Base-by-base conservation (phyloP, 1,140 invertebrate species). In the Aphis craccivora region DNA sequence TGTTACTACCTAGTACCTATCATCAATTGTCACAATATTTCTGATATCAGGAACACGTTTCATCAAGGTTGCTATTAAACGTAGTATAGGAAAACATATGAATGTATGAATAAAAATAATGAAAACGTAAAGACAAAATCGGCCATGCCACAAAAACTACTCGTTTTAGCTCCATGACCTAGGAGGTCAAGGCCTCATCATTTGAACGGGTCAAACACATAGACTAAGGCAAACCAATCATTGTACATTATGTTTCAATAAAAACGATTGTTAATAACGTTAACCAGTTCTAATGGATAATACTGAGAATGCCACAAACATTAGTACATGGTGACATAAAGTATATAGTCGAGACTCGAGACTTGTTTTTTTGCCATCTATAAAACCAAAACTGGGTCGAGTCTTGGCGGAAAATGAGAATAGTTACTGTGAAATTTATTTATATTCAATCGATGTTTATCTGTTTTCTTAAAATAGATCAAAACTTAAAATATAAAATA, bases 231-330 rank as follows among this genome's bases (percentile, higher is more conserved):
- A 48, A 48, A 84, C 48, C 11, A 51, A 93, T 55, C 30, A 93
- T 37, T 86, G 91, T 93, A 35, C 91, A 84, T 86, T 93, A 93
- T 93, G 67, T 84, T 23, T 93, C 81, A 93, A 93, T 93, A 93
- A 93, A 93, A 93, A 93, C 14, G 35, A 93, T 93, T 86, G 81
- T 93, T 86, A 83, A 93, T 93, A 60, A 55, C 9, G 37, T 90
- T 92, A 92, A 92, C 90, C 90, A 92, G 90, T 92, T 83, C 11
- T 93, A 37, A 93, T 84, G 91, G 81, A 93, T 53, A 84, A 84
- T 76, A 76, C 81, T 93, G 40, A 25, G 81, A 93, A 93, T 92
- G 35, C 81, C 14, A 5, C 35, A 55, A 43, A 43, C 23, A 53
- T 35, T 43, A 43, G 7, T 40, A 25, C 51, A 43, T 43, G 6